Evolutionary conservation across 1,140 invertebrate species (phyloP), one percentile per base, ranked within the genome.

Genomic region (Drosophila leontia): DNA sequence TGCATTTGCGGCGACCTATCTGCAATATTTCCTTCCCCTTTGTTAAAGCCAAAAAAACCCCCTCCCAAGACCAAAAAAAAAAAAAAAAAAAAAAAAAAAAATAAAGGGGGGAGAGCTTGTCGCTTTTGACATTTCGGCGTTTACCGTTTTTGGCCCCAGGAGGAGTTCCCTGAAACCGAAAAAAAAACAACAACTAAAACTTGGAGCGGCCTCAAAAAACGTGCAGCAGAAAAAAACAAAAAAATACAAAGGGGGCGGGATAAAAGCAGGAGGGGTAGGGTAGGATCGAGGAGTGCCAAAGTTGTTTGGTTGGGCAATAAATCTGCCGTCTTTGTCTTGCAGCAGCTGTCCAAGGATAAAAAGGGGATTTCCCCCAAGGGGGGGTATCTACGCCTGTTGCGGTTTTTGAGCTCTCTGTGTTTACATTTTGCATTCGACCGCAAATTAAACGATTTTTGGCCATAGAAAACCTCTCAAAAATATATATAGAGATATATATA

Each of bases 121-220:
- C 68, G 41, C 70, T 72, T 74, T 74, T 72, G 70, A 74, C 70
- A 74, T 72, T 69, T 68, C 37, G 5, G 35, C 41, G 26, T 65
- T 65, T 65, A 60, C 42, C 42, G 35, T 26, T 29, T 29, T 29
- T 63, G 44, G 23, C 34, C 35, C 19, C 8, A 15, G 34, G 44
- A 37, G 63, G 58, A 62, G 64, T 39, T 29, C 26, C 47, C 35
- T 29, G 8, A 63, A 50, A 35, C 13, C 44, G 5, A 53, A 42
- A 32, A 39, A 32, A 23, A 41, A 15, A 32, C 17, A 50, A 51
- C 19, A 35, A 42, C 11, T 0, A 29, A 41, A 53, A 65, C 65
- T 68, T 50, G 35, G 26, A 63, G 44, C 59, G 65, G 65, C 65
- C 45, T 42, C 45, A 70, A 70, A 70, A 67, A 70, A 67, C 50